Base-by-base conservation (phyloP, 2,113 vertebrate species). In the Semnopithecus entellus region DNA sequence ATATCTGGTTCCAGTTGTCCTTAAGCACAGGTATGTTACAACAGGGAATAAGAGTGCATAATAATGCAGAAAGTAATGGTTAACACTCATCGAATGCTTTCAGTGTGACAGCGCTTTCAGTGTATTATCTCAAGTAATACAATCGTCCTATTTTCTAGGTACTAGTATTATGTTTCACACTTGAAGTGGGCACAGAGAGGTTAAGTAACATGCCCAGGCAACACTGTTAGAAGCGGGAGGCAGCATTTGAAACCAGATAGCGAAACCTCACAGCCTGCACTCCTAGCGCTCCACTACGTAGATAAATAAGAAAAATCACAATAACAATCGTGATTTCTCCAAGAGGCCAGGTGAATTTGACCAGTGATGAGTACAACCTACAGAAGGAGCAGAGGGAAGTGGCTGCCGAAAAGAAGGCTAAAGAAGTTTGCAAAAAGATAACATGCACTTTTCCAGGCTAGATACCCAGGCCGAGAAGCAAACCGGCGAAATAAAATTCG, bases 401-500 rank as follows among this genome's bases (percentile, higher is more conserved):
- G 38, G 23, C 25, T 64, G 1, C n/a, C 78, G 48, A 43, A 57
- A 8, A 50, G 66, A 68, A 95, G n/a, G 7, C 66, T 86, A 72
- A 61, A n/a, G 12, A 92, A 72, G 50, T 11, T 43, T 79, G 61
- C 17, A 57, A 91, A 83, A 30, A 91, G 75, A 89, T 32, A 64
- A 64, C 30, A 84, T 23, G 22, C 78, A 32, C 20, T 76, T 64
- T 32, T 64, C 55, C 9, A 8, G 32, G 91, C 3, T 25, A 57
- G 35, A 23, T 48, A 78, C 45, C 30, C 2, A 12, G 11, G 32
- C 2, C 2, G 8, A 64, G 32, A 73, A 5, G 12, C 68, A 94
- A 64, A 4, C 17, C 1, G 5, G 6, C 1, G 10, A 9, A 1
- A n/a, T 45, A 78, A 38, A 79, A 32, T 3, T 0, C 1, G 5